A percentile compares a stretch with the other conserved stretches of the same genome.
These are phyloP conservation scores for Labia minor DNA, from an alignment of 2,888 invertebrate species.

Conservation along the genomic window DNA sequence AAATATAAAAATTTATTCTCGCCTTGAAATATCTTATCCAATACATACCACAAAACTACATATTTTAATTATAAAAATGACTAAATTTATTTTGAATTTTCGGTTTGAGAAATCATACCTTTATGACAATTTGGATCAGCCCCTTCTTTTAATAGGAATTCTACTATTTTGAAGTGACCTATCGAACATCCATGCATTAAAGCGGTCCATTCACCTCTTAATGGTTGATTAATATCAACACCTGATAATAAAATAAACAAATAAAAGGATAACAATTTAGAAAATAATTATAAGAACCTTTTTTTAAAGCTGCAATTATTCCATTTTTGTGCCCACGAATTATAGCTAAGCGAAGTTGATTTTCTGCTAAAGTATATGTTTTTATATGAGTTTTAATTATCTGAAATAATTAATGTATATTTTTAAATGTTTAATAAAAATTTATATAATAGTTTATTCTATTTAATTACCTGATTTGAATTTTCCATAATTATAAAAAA, in stretches of 20 bases:
- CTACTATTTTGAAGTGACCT: conserved; percentile 30
- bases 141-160: conserved; percentile 34
- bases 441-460: background rate
- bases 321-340: conserved; percentile 27
- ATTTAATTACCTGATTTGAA: background rate
- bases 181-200: conserved; percentile 32
- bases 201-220: conserved; percentile 32
- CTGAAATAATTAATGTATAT: background rate
- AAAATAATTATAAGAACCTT: conserved; percentile 24
- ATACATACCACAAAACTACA: too few species aligned
- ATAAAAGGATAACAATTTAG: background rate
- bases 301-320: conserved; percentile 24
- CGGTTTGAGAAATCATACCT: conserved; percentile 24
- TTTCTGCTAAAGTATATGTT: conserved; percentile 21
- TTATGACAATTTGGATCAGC: conserved; percentile 37
- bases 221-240: conserved; percentile 26
- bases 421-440: background rate
- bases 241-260: conserved; percentile 20
- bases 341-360: conserved; percentile 26
- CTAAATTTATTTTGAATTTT: too few species aligned
- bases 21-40: too few species aligned
- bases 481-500: background rate
- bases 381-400: background rate
- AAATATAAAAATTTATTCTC: too few species aligned
- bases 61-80: too few species aligned